phyloP scores from a whole-genome alignment of 2,797 vertebrate genomes.

The Eulemur rubriventer region DNA sequence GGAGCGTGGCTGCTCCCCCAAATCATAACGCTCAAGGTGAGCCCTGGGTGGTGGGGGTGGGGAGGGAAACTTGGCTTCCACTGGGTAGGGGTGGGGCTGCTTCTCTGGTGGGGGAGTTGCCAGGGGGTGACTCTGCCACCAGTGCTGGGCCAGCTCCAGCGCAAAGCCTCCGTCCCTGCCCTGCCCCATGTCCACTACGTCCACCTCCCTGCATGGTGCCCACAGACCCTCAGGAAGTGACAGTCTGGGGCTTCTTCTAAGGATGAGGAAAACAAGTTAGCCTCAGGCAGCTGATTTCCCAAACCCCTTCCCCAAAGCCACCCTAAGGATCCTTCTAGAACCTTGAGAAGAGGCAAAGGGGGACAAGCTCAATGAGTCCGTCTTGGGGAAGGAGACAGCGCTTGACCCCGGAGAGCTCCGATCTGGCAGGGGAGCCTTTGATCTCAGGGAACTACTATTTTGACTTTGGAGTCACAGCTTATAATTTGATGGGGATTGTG shows the following conservation, averaged over 20 bases:
- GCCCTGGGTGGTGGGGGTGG: not conserved
- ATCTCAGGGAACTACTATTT: not conserved
- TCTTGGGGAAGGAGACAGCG: not conserved
- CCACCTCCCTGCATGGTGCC: not conserved
- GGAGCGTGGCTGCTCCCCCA: not conserved
- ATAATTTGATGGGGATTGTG: not conserved
- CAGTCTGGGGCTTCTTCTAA: not conserved
- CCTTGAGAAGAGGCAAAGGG: not conserved
- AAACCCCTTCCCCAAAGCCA: too few relatives aligned
- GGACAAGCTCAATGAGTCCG: not conserved
- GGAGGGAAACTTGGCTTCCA: not conserved
- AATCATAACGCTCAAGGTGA: not conserved
- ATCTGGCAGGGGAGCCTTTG: not conserved
- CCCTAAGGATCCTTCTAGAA: not conserved
- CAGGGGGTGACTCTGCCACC: not conserved
- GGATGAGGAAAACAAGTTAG: not conserved
- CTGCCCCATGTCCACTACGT: not conserved
- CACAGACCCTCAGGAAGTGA: not conserved
- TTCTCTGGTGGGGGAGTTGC: not conserved
- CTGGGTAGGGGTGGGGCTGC: not conserved
- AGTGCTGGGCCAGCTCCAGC: accelerated
- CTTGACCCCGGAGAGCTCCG: not conserved
- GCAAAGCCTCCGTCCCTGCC: not conserved
- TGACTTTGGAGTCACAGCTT: not conserved
- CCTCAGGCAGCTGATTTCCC: not conserved